Percentiles rank a stretch among this genome's conserved stretches.
phyloP scores from a whole-genome alignment of 2,888 invertebrate species.

The Drosophila greeni region DNA sequence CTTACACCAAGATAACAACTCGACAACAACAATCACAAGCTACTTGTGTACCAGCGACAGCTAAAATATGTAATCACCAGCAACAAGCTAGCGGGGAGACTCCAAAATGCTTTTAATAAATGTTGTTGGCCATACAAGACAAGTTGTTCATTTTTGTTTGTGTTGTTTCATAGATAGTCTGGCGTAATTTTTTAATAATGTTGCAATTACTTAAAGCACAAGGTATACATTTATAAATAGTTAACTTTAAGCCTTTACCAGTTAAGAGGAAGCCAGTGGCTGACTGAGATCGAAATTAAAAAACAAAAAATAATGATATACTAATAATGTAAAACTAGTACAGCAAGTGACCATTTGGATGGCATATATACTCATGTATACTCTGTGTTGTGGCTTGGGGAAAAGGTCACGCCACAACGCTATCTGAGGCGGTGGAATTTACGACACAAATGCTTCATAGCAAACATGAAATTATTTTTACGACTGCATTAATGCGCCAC shows the following conservation, averaged over 20 bases:
- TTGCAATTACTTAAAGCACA: conserved; percentile 66
- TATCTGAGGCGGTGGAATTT: conserved; percentile 46
- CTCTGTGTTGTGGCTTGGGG: neutral
- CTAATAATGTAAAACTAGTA: no score
- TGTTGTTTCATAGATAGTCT: conserved; percentile 43
- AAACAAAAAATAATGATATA: no score
- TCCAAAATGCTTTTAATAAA: conserved; percentile 70
- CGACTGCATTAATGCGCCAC: conserved; percentile 58
- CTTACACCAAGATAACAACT: conserved; percentile 61
- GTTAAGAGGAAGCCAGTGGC: conserved; percentile 19
- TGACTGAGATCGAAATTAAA: no score
- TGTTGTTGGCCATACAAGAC: conserved; percentile 50
- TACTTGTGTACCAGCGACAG: conserved; percentile 63
- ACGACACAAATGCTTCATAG: conserved; percentile 52
- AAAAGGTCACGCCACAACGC: conserved; percentile 16
- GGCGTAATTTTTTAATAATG: conserved; percentile 73
- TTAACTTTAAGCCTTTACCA: conserved; percentile 11
- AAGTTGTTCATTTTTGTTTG: conserved; percentile 45
- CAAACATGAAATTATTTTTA: conserved; percentile 56
- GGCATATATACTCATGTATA: neutral
- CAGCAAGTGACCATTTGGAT: conserved; percentile 34
- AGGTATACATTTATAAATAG: conserved; percentile 44
- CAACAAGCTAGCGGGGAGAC: conserved; percentile 50
- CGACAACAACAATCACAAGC: conserved; percentile 55
- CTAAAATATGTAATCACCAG: conserved; percentile 63